Evolutionary conservation across 2,797 vertebrate genomes (phyloP).

Genomic region (Acrocephalus scirpaceus): DNA sequence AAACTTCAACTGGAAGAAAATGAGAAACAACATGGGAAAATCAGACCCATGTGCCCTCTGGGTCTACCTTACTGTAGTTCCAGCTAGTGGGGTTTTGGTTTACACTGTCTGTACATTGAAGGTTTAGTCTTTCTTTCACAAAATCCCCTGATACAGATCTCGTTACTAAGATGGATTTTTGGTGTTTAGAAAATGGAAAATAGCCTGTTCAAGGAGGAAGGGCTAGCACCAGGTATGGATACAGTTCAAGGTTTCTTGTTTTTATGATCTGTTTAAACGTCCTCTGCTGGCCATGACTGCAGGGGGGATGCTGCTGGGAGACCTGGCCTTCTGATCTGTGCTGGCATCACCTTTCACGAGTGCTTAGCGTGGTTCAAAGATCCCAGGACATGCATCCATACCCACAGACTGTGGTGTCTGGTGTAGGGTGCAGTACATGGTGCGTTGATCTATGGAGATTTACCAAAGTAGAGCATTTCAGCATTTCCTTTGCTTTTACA

Average conservation of each 20-base stretch:
- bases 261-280: background rate
- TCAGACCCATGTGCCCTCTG: background rate
- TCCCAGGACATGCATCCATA: background rate
- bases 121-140: background rate
- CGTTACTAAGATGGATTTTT: constrained; percentile 12
- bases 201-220: background rate
- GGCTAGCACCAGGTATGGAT: background rate
- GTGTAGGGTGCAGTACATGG: background rate
- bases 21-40: background rate
- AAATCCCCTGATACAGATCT: background rate
- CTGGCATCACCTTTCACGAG: rapidly evolving
- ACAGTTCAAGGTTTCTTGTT: background rate
- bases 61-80: background rate
- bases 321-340: background rate
- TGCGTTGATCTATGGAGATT: background rate
- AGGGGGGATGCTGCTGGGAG: background rate
- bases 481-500: background rate
- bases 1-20: background rate
- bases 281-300: background rate
- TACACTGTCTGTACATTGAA: background rate
- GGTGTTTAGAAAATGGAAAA: constrained; percentile 25
- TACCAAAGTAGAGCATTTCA: background rate
- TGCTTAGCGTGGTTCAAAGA: rapidly evolving
- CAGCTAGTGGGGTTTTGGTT: background rate
- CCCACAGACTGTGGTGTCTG: background rate